These are phyloP conservation scores for Malurus elegans DNA, from an alignment of 2,113 vertebrate genomes.

Conservation along the genomic window DNA sequence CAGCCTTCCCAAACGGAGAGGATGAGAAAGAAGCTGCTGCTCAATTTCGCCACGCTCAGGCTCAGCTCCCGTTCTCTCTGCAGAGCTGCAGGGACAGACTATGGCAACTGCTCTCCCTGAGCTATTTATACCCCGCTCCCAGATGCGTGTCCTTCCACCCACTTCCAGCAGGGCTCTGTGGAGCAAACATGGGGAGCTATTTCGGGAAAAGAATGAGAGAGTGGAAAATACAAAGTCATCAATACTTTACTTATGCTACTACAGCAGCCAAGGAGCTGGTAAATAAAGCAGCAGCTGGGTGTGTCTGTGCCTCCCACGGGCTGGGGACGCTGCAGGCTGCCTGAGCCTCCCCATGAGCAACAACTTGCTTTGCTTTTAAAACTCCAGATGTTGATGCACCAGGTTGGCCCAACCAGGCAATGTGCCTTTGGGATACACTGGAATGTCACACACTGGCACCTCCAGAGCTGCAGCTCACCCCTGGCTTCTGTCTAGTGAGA, in stretches of 20 bases:
- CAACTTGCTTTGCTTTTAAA: not conserved
- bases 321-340: not conserved
- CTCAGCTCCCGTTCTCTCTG: not conserved
- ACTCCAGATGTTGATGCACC: not conserved
- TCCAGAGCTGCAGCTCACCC: not conserved
- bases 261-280: not conserved
- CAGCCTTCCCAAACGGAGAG: not conserved
- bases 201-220: not conserved
- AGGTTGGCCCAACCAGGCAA: not conserved
- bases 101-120: not conserved
- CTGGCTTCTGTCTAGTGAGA: not conserved
- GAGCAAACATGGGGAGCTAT: constrained; percentile 14
- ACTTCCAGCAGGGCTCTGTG: not conserved
- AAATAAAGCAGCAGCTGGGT: not conserved
- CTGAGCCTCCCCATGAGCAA: not conserved
- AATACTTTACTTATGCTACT: not conserved
- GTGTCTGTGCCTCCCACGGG: not conserved
- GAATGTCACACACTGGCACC: not conserved
- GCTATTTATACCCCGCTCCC: constrained; percentile 31
- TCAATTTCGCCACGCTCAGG: accelerated
- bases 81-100: not conserved
- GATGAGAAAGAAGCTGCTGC: not conserved
- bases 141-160: not conserved
- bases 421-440: accelerated
- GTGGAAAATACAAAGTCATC: constrained; percentile 5